Conservation (phyloP, 1,140 invertebrate genomes). For the Meloidogyne floridensis region DNA sequence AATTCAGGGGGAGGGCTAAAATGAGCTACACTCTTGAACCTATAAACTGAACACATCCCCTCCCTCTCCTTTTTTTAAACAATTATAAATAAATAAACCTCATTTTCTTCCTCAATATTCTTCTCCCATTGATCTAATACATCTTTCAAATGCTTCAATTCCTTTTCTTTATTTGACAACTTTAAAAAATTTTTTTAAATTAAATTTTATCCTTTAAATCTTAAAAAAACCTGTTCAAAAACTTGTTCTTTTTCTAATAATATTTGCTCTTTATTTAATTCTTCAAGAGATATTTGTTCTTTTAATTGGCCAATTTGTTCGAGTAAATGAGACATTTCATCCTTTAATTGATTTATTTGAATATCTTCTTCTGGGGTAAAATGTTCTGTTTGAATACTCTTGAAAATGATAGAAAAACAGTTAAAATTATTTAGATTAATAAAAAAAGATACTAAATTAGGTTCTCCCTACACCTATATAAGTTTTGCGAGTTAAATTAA, state of each 20-base stretch:
- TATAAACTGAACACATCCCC: too few species aligned
- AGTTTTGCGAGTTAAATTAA: too few species aligned
- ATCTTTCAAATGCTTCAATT: not conserved
- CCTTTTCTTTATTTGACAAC: slow-evolving; percentile 4
- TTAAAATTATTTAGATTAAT: not conserved
- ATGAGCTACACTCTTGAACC: too few species aligned
- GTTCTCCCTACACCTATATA: too few species aligned
- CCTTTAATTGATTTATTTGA: not conserved
- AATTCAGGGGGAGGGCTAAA: too few species aligned
- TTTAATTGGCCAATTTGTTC: not conserved
- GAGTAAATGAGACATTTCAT: not conserved
- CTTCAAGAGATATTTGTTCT: not conserved
- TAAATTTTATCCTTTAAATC: not conserved
- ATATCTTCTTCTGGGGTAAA: not conserved
- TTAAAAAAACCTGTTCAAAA: not conserved
- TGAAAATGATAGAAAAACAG: not conserved
- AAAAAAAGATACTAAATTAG: too few species aligned
- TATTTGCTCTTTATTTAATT: not conserved
- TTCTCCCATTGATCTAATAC: not conserved
- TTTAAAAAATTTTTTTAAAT: not conserved
- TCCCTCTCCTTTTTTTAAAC: not conserved
- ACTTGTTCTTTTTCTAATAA: not conserved
- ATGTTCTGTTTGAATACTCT: not conserved
- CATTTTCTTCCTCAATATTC: not conserved
- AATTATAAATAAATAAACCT: not conserved